Evolutionary conservation across 2,888 invertebrate genomes (phyloP).

Genomic region (Drosophila borborema): DNA sequence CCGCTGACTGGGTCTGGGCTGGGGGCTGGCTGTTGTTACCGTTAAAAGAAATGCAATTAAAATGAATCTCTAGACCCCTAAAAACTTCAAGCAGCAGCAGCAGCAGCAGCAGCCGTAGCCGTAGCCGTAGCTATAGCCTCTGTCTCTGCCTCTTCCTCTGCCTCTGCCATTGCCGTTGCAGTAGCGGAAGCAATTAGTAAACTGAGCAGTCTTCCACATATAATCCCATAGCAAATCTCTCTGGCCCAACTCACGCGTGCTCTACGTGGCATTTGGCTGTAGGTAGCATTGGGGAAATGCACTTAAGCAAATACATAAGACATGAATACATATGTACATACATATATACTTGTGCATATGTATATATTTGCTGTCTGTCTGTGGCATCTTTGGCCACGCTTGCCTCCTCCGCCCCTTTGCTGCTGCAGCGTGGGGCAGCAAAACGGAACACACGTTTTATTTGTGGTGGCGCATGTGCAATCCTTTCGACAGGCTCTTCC

Average conservation of each 20-base stretch:
- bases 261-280: constrained; percentile 69
- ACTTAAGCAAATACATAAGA: constrained; percentile 58
- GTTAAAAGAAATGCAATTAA: constrained; percentile 81
- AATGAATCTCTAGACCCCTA: constrained; percentile 77
- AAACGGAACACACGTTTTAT: constrained; percentile 55
- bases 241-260: constrained; percentile 64
- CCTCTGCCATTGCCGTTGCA: constrained; percentile 27
- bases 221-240: constrained; percentile 75
- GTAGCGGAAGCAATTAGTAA: constrained; percentile 84
- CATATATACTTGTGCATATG: background rate
- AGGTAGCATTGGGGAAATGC: constrained; percentile 35
- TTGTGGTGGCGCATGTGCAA: constrained; percentile 62
- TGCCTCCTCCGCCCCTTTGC: constrained; percentile 10
- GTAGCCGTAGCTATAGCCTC: background rate
- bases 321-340: background rate
- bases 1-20: constrained; percentile 17
- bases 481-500: constrained; percentile 60
- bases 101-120: no score
- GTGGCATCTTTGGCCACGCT: constrained; percentile 33
- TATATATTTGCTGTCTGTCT: constrained; percentile 22
- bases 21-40: constrained; percentile 61
- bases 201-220: constrained; percentile 70
- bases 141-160: background rate
- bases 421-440: background rate
- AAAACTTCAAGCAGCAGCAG: constrained; percentile 60